These are phyloP conservation scores for Falco punctatus DNA, from an alignment of 2,113 vertebrate species.

Conservation along the genomic window DNA sequence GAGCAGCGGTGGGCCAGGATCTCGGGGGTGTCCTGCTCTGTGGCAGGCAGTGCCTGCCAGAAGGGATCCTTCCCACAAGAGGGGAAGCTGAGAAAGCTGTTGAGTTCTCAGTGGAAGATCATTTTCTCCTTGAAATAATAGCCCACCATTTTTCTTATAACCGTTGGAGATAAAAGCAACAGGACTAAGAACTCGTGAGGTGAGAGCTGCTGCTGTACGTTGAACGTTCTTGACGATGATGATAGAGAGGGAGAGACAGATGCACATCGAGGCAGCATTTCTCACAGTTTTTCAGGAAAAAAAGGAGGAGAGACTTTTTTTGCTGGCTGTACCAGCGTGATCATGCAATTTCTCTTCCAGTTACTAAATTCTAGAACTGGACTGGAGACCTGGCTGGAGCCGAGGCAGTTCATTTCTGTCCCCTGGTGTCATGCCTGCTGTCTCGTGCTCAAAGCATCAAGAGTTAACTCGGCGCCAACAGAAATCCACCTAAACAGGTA, in stretches of 20 bases:
- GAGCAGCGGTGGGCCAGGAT: neutral
- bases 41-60: neutral
- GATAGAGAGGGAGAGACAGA: neutral
- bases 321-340: neutral
- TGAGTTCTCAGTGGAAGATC: neutral
- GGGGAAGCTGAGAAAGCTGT: neutral
- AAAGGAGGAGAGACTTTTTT: neutral
- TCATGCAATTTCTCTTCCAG: neutral
- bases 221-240: neutral
- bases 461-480: neutral
- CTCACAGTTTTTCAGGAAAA: neutral
- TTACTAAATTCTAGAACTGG: neutral
- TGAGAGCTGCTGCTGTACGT: neutral
- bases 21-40: neutral
- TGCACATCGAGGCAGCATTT: neutral
- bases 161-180: neutral
- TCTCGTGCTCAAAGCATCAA: accelerated
- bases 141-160: neutral
- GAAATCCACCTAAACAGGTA: neutral
- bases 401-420: accelerated
- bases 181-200: neutral
- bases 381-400: neutral
- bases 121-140: neutral
- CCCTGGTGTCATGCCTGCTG: neutral
- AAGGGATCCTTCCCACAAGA: neutral